phyloP scores from a whole-genome alignment of 2,797 vertebrate species.

The Oreochromis mossambicus region DNA sequence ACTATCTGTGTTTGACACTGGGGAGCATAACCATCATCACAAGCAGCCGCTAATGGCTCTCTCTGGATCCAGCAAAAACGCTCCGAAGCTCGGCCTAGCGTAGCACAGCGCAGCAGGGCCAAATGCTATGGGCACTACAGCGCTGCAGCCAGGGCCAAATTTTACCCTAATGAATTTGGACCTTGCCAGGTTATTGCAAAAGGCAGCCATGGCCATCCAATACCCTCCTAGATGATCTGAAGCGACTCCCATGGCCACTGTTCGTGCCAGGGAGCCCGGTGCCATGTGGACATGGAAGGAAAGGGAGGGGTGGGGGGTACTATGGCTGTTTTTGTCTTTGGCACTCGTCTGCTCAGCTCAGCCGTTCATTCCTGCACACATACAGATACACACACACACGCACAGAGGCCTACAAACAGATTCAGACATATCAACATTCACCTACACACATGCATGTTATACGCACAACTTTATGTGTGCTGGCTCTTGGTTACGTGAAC shows the following conservation, averaged over 20 bases:
- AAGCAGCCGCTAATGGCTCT: slow-evolving; percentile 77
- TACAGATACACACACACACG: neutral
- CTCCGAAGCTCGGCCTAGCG: slow-evolving; percentile 54
- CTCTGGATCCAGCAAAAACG: slow-evolving; percentile 71
- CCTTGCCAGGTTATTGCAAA: slow-evolving; percentile 76
- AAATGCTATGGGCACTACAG: slow-evolving; percentile 76
- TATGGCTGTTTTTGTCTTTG: slow-evolving; percentile 67
- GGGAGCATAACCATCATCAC: slow-evolving; percentile 75
- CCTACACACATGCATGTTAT: slow-evolving; percentile 3
- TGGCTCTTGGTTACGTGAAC: neutral
- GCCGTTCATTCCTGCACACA: slow-evolving; percentile 63
- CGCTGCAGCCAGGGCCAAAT: slow-evolving; percentile 71
- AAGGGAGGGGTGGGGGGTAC: neutral
- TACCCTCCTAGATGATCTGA: slow-evolving; percentile 78
- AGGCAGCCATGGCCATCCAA: slow-evolving; percentile 71
- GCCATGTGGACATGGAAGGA: slow-evolving; percentile 68
- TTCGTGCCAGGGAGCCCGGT: slow-evolving; percentile 67
- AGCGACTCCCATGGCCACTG: slow-evolving; percentile 67
- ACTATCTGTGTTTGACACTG: slow-evolving; percentile 74
- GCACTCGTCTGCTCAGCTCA: slow-evolving; percentile 54
- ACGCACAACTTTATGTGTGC: neutral
- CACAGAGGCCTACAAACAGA: neutral
- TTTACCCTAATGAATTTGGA: slow-evolving; percentile 78
- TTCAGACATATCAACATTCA: neutral
- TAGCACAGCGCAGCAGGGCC: slow-evolving; percentile 61